Percentiles rank a stretch among this genome's conserved stretches.
Evolutionary conservation across 1,140 invertebrate genomes (phyloP).

Genomic region (Dysdera silvatica): DNA sequence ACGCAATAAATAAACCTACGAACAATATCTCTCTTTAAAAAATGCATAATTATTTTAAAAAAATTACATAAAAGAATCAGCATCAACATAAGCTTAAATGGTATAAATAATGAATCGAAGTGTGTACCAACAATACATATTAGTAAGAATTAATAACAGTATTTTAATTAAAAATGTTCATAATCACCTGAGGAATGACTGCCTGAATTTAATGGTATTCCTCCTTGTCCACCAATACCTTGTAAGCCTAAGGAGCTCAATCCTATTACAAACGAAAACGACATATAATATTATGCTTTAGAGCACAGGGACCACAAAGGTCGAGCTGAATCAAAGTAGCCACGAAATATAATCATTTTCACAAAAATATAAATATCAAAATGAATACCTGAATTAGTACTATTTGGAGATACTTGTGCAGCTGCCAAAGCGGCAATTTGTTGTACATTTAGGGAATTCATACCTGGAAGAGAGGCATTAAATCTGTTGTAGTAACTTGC

Average conservation of each 20-base stretch:
- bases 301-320: no score
- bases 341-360: no score
- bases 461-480: slow-evolving; percentile 44
- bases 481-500: no score
- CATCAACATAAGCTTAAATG: neutral
- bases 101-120: neutral
- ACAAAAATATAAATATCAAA: no score
- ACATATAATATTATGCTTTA: no score
- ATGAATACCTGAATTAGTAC: slow-evolving; percentile 14
- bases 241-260: slow-evolving; percentile 21
- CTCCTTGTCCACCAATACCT: slow-evolving; percentile 20
- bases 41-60: no score
- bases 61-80: no score
- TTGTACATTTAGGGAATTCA: slow-evolving; percentile 31
- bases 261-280: slow-evolving; percentile 7
- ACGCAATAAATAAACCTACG: no score
- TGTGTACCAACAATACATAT: neutral
- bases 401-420: slow-evolving; percentile 24
- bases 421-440: slow-evolving; percentile 27
- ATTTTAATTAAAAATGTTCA: neutral
- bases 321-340: no score
- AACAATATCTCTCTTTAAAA: no score
- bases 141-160: neutral
- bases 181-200: slow-evolving; percentile 26
- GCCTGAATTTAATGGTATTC: slow-evolving; percentile 22